A percentile compares a stretch with the other conserved stretches of the same genome.
phyloP scores from a whole-genome alignment of 2,888 invertebrate genomes.

The Copidosoma aretas region DNA sequence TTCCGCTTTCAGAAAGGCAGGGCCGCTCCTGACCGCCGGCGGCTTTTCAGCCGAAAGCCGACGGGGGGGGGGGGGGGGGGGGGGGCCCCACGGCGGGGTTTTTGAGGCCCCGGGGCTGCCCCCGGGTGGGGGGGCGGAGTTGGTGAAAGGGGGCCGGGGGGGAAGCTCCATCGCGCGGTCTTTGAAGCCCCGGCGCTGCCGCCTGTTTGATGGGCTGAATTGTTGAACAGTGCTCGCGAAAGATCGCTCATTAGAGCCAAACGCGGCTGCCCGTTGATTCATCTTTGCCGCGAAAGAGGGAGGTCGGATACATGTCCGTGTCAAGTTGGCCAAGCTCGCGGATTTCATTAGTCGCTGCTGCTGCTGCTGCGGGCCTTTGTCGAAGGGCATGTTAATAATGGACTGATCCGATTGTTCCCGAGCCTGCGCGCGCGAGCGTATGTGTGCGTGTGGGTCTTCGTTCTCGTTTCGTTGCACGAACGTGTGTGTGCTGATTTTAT shows the following conservation, averaged over 20 bases:
- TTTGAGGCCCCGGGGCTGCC: slow-evolving; percentile 10
- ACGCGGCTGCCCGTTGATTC: not conserved
- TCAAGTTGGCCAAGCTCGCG: not conserved
- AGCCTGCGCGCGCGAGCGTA: no score
- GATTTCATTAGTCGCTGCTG: not conserved
- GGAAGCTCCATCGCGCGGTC: not conserved
- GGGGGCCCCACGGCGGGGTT: not conserved
- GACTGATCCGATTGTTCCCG: not conserved
- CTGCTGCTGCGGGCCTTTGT: no score
- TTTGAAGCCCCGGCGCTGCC: slow-evolving; percentile 9
- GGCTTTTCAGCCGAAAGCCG: slow-evolving; percentile 10
- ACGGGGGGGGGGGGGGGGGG: not conserved
- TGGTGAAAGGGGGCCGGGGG: not conserved
- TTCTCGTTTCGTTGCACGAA: no score
- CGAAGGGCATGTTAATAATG: not conserved
- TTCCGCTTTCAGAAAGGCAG: slow-evolving; percentile 27
- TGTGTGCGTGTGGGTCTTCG: no score
- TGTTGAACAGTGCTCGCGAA: slow-evolving; percentile 11
- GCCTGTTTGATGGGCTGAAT: not conserved
- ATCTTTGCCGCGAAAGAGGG: no score
- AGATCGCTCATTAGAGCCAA: slow-evolving; percentile 7
- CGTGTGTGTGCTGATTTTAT: no score
- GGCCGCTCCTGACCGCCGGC: not conserved
- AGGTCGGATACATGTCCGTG: not conserved
- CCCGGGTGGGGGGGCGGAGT: no score